A percentile compares a stretch with the other conserved stretches of the same genome.
Conservation (phyloP, 2,797 vertebrate genomes). For the Myripristis jacobus region DNA sequence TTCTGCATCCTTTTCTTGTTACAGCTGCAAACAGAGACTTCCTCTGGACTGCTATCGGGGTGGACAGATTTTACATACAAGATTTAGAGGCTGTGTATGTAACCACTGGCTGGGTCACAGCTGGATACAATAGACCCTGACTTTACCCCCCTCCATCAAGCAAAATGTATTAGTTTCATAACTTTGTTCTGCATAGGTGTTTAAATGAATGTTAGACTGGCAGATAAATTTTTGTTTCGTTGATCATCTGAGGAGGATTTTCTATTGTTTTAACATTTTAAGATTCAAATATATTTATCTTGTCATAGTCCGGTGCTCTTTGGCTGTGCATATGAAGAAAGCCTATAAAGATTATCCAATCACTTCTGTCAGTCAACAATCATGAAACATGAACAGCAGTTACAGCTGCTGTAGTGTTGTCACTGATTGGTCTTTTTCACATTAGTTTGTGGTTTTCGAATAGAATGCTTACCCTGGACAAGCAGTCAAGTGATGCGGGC, state of each 20-base stretch:
- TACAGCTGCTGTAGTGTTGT: background rate
- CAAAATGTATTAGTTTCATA: constrained; percentile 32
- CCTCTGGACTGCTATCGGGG: constrained; percentile 69
- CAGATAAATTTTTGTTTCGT: background rate
- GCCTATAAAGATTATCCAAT: background rate
- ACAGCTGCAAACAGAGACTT: constrained; percentile 66
- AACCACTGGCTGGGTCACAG: constrained; percentile 42
- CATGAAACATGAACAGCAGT: background rate
- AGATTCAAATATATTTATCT: background rate
- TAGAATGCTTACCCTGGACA: background rate
- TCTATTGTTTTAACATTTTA: too few species aligned
- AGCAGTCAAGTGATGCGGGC: background rate
- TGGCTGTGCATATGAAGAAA: background rate
- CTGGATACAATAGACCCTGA: constrained; percentile 51
- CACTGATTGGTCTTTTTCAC: background rate
- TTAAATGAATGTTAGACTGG: constrained; percentile 4
- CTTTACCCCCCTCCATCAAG: constrained; percentile 26
- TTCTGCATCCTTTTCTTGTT: constrained; percentile 62
- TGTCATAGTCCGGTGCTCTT: constrained; percentile 8
- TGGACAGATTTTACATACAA: constrained; percentile 61
- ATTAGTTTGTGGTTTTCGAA: constrained; percentile 1
- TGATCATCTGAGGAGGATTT: background rate
- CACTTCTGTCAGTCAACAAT: too few species aligned
- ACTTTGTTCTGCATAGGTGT: constrained; percentile 12
- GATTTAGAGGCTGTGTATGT: constrained; percentile 53